Conservation (phyloP, 2,113 vertebrate genomes). For the Zapornia atra region DNA sequence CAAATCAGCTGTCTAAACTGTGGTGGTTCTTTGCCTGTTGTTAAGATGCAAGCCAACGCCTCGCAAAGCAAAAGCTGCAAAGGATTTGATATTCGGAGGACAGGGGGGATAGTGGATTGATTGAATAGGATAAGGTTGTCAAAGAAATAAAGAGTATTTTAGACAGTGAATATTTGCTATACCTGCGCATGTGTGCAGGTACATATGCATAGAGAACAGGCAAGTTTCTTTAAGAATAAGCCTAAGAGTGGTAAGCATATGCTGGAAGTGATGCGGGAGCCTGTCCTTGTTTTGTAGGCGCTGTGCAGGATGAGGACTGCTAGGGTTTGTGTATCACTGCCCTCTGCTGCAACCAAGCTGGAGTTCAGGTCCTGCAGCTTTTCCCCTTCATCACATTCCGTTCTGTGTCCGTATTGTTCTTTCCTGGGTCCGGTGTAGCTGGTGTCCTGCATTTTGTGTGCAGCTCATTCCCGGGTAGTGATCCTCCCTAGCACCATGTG, state of each 20-base stretch:
- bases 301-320: neutral
- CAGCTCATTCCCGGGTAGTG: fast-evolving
- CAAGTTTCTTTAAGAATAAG: neutral
- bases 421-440: neutral
- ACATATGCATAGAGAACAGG: neutral
- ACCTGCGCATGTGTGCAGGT: neutral
- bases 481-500: neutral
- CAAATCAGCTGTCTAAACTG: neutral
- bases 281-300: too few relatives aligned
- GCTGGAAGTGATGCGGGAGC: neutral
- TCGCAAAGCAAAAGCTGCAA: neutral
- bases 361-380: neutral
- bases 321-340: neutral
- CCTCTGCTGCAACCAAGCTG: neutral
- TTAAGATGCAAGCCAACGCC: neutral
- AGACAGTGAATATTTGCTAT: neutral
- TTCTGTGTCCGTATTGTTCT: fast-evolving
- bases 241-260: neutral
- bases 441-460: fast-evolving
- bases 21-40: neutral
- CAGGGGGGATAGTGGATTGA: neutral
- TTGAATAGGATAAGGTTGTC: neutral
- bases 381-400: neutral
- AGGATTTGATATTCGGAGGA: neutral
- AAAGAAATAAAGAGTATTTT: neutral